Evolutionary conservation across 2,797 vertebrate species (phyloP), one percentile per base, ranked within the genome.

Genomic region (Salarias fasciatus): DNA sequence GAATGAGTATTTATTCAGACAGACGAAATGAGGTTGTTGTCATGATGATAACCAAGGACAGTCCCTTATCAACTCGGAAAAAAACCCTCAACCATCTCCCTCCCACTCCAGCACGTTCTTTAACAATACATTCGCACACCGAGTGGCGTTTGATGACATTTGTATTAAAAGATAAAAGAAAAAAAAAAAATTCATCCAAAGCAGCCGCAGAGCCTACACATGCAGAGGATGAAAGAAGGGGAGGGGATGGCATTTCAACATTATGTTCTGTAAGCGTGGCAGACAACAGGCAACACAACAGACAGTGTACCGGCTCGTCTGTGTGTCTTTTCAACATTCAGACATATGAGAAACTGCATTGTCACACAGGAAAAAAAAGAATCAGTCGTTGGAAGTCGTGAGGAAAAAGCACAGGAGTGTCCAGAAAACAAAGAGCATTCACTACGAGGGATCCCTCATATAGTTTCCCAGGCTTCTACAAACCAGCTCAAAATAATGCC

Each of bases 181-280:
- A n/a, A n/a, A n/a, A 2, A 24, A 24, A 24, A 24, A 24, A 24
- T 24, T 24, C 24, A 24, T 24, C 24, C 18, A 24, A 24, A 24
- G 18, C 18, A 24, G 18, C 24, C 24, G 24, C 18, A 24, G 18
- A 18, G 18, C 18, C 18, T 24, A 24, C 18, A 24, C 24, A 24
- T 24, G 18, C 18, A 24, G 18, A 24, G 18, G 18, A 24, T 1
- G 11, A 50, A 50, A 37, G 15, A 3, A 31, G 30, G 30, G 31
- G 48, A 10, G 11, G 60, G 31, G 59, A 53, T 76, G n/a, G n/a
- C n/a, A n/a, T 78, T 76, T 76, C 47, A 64, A 30, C 38, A 55
- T 72, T n/a, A 64, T 63, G 51, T 54, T 58, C 37, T 48, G 63
- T 68, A 75, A 63, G 51, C 48, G 51, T 41, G 43, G 62, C 5